Evolutionary conservation across 2,113 vertebrate genomes (phyloP).

Genomic region (Heterocephalus glaber): DNA sequence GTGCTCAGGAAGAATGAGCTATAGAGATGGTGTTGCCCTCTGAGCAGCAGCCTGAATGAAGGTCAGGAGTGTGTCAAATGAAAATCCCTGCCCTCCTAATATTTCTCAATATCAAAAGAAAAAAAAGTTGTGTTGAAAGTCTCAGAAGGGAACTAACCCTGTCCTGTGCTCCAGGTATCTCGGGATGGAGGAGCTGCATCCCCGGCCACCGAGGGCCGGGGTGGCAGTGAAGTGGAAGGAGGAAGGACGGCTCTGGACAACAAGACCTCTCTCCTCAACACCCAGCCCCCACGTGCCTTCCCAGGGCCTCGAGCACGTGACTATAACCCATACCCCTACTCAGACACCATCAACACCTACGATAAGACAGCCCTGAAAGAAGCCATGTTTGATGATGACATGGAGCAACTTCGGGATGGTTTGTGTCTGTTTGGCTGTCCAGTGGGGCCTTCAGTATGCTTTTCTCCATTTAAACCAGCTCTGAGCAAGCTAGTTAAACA

Average conservation of each 20-base stretch:
- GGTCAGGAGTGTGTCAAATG: neutral
- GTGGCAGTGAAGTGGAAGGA: slow-evolving; percentile 89
- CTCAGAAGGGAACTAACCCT: neutral
- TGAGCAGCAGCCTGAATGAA: neutral
- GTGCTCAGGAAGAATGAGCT: neutral
- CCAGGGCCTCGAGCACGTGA: slow-evolving; percentile 92
- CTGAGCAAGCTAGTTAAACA: neutral
- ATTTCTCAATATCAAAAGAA: neutral
- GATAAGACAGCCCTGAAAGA: slow-evolving; percentile 98
- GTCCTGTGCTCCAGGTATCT: slow-evolving; percentile 80
- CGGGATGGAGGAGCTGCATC: slow-evolving; percentile 86
- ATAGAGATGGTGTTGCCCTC: neutral
- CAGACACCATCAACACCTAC: slow-evolving; percentile 93
- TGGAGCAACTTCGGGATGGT: slow-evolving; percentile 98
- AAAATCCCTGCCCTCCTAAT: neutral
- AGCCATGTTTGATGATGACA: slow-evolving; percentile 97
- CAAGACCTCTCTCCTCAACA: slow-evolving; percentile 98
- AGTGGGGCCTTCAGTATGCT: neutral
- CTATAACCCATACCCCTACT: slow-evolving; percentile 94
- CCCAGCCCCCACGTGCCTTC: slow-evolving; percentile 94
- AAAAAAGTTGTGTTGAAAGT: neutral
- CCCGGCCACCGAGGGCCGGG: slow-evolving; percentile 84
- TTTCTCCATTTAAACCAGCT: neutral
- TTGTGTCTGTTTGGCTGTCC: slow-evolving; percentile 64
- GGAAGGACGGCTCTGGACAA: slow-evolving; percentile 96